Base-by-base conservation (phyloP, 1,140 invertebrate genomes). In the Aculops lycopersici region DNA sequence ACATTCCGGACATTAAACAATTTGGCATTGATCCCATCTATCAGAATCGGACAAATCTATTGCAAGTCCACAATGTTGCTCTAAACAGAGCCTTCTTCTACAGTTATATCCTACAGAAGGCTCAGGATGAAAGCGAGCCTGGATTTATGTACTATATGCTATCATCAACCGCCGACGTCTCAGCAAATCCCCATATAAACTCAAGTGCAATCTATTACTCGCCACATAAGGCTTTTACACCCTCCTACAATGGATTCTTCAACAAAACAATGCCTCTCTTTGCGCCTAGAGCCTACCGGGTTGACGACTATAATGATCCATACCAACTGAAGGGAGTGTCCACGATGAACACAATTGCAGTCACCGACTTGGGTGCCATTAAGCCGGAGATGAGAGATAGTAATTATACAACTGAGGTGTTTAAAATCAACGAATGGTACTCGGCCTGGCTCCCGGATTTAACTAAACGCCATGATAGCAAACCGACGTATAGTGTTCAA, bases 81-180 rank as follows among this genome's bases (percentile, higher is more conserved):
- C 58, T 92, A 49, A 86, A 72, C 53, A 60, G 84, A 47, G 77
- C 80, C 0, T 92, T 88, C 55, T 94, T 80, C 55, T 92, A 77
- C 71, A 84, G 78, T 55, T 86, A 86, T 48, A 83, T 92, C 36
- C 63, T 90, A 1, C 84, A 94, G 55, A 55, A 54, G 40, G 75
- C 77, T 1, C 60, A 75, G 45, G 77, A 83, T 50, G 77, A 76
- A 0, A 78, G 83, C 46, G 83, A 92, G 61, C 84, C 86, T 1
- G 84, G 86, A 41, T 79, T 95, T 69, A 84, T 92, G 78, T 95
- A 95, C 53, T 88, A 90, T 51, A 88, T 90, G 51, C 59, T 94
- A 16, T 88, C 83, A 1, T 73, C 79, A 0, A 74, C 88, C 0
- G 81, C 88, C 1, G 86, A 94, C 58, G 79, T 95, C 1, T 76